Conservation (phyloP, 2,888 invertebrate genomes). For the Diadegma fenestrale region DNA sequence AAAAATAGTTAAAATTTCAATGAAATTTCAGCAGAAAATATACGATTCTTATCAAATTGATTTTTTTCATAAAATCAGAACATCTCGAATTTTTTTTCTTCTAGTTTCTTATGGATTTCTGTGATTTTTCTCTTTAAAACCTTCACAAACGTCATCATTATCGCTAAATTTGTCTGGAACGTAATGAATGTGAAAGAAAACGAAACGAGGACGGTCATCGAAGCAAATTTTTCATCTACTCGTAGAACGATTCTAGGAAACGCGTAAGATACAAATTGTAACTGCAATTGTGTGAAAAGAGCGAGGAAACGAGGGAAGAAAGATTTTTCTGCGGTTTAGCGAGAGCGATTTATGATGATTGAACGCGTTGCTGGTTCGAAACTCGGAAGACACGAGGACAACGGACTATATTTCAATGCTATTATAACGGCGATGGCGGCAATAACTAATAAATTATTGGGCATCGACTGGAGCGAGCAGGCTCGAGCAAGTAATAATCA, state of each 20-base stretch:
- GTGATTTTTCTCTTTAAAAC: not conserved
- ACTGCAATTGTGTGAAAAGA: conserved; percentile 40
- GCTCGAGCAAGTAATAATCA: conserved; percentile 30
- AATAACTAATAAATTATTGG: conserved; percentile 57
- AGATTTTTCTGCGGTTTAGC: conserved; percentile 80
- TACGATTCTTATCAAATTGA: too few relatives aligned
- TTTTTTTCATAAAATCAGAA: too few relatives aligned
- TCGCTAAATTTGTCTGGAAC: not conserved
- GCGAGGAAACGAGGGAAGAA: conserved; percentile 34
- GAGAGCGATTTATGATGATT: conserved; percentile 84
- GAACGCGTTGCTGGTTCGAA: conserved; percentile 77
- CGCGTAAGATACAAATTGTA: conserved; percentile 37
- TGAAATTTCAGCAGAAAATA: too few relatives aligned
- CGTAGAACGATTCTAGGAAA: conserved; percentile 63
- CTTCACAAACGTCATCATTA: not conserved
- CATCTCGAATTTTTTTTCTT: too few relatives aligned
- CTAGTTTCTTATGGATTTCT: too few relatives aligned
- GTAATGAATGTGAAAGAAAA: conserved; percentile 17
- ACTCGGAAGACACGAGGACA: conserved; percentile 40
- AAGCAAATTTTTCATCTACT: conserved; percentile 39
- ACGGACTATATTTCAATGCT: conserved; percentile 44
- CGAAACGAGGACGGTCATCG: not conserved
- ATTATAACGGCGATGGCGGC: conserved; percentile 29
- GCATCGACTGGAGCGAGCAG: conserved; percentile 30
- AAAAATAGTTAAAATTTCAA: too few relatives aligned